These are phyloP conservation scores for Lepidothrix coronata DNA, from an alignment of 2,113 vertebrate genomes.

Conservation along the genomic window DNA sequence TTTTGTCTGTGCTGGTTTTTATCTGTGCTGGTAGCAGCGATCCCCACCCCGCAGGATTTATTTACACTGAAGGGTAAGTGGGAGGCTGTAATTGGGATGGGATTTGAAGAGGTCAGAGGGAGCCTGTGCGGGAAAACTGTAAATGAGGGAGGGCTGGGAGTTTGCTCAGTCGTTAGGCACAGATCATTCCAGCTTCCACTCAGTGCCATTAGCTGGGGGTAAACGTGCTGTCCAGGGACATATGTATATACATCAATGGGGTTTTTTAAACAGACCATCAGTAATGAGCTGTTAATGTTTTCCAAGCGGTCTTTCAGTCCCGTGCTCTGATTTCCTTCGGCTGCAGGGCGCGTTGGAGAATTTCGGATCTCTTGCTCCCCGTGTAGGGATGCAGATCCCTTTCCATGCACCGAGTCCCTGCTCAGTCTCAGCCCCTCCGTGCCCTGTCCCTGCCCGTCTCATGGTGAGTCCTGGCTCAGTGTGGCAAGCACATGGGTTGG, in stretches of 20 bases:
- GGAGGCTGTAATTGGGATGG: slow-evolving; percentile 63
- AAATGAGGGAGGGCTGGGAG: slow-evolving; percentile 34
- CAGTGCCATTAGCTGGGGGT: slow-evolving; percentile 42
- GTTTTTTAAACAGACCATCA: slow-evolving; percentile 41
- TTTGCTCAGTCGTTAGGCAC: background rate
- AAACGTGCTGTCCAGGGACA: background rate
- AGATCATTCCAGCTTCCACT: slow-evolving; percentile 18
- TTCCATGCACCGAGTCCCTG: background rate
- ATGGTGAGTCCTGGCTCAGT: background rate
- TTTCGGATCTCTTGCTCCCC: accelerated
- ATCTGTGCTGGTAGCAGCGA: slow-evolving; percentile 8
- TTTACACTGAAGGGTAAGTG: slow-evolving; percentile 52
- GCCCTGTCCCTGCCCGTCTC: background rate
- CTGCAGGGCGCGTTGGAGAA: accelerated
- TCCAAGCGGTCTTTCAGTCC: background rate
- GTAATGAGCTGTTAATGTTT: slow-evolving; percentile 65
- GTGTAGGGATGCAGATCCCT: background rate
- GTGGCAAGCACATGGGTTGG: background rate
- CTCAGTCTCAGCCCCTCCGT: background rate
- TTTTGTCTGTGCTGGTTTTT: background rate
- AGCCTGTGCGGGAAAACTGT: background rate
- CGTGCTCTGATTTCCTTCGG: background rate
- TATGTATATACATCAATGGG: slow-evolving; percentile 30
- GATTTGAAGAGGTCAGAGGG: slow-evolving; percentile 58
- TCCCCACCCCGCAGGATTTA: background rate